Base-by-base conservation (phyloP, 2,888 invertebrate genomes). In the Campopleginae sp. region DNA sequence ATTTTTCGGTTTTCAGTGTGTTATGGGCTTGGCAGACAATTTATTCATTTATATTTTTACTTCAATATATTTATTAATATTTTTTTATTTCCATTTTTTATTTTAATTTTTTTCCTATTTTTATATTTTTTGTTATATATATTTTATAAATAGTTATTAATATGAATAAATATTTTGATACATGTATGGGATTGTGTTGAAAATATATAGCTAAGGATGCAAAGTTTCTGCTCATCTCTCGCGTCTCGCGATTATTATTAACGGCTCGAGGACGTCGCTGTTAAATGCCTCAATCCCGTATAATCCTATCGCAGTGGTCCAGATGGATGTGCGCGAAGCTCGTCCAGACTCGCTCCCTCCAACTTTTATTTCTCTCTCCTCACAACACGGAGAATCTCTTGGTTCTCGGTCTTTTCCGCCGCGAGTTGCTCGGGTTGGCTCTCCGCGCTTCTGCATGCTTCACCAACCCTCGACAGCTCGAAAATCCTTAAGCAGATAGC, bases 271-370 rank as follows among this genome's bases (percentile, higher is more conserved):
- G 87, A 84, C 87, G 86, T 82, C 71, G 86, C 86, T 87, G 87
- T 86, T 87, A 88, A 89, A 88, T 88, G 89, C 87, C 87, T 88
- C 89, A 89, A 89, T 89, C 89, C 87, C 86, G 88, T 89, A 87
- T 87, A 89, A 89, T 89, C 89, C 89, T 87, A 89, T 89, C 89
- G 88, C 84, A 86, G 83, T 86, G 88, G 89, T 87, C 85, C 89
- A 89, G 89, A 89, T 89, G 89, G 89, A 84, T 84, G 86, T 85
- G 87, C 81, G 88, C 80, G 87, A 89, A 89, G 87, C 88, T 86
- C 87, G 83, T 70, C 86, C 80, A 78, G 80, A 74, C 58, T 48
- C 79, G 38, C 33, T 58, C 46, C 44, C 5, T 10, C 38, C 5
- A 33, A 38, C 54, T 54, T 54, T 63, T 78, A 51, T 66, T 76